phyloP scores from a whole-genome alignment of 2,113 vertebrate genomes.

The Pygathrix nemaeus region DNA sequence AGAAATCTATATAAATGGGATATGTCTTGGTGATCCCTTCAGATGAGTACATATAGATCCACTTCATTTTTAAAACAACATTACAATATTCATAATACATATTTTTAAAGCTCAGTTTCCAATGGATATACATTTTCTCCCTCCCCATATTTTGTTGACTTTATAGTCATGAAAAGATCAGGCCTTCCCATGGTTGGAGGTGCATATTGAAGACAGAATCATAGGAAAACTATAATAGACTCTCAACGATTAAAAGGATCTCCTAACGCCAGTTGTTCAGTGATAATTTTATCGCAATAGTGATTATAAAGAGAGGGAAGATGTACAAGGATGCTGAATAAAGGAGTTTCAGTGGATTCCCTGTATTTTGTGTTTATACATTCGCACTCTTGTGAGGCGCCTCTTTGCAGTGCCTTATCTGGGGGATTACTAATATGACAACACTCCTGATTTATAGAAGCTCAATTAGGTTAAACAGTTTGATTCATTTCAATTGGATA shows the following conservation, averaged over 20 bases:
- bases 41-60: not conserved
- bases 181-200: not conserved
- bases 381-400: not conserved
- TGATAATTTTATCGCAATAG: conserved; percentile 21
- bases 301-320: not conserved
- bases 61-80: not conserved
- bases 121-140: not conserved
- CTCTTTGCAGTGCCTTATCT: conserved; percentile 41
- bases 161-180: not conserved
- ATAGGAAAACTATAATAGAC: not conserved
- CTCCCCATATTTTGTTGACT: not conserved
- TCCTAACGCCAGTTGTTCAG: not conserved
- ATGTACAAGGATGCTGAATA: not conserved
- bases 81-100: not conserved
- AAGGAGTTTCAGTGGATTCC: not conserved
- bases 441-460: conserved; percentile 59
- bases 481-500: conserved; percentile 63
- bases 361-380: conserved; percentile 39
- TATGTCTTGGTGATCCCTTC: not conserved
- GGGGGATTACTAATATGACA: conserved; percentile 62
- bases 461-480: conserved; percentile 64
- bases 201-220: not conserved
- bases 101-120: not conserved
- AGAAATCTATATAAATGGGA: not conserved
- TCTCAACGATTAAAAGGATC: conserved; percentile 13